Base-by-base conservation (phyloP, 2,888 invertebrate genomes). In the Cheilosia pagana region DNA sequence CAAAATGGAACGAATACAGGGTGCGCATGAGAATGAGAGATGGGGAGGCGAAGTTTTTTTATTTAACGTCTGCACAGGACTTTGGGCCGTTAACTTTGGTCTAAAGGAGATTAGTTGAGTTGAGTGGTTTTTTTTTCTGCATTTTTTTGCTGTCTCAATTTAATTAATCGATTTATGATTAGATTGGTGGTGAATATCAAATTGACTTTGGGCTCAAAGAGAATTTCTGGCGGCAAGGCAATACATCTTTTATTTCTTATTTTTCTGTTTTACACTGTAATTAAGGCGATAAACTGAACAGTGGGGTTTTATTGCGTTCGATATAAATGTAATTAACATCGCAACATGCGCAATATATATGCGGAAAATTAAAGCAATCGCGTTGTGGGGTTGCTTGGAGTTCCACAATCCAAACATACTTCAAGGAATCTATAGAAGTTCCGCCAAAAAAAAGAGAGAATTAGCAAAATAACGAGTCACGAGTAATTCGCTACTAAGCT, bases 91-190 rank as follows among this genome's bases (percentile, higher is more conserved):
- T 57, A 57, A 48, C 43, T 59, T 31, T 28, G 35, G 35, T 41
- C 41, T 25, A 41, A 41, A 41, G 41, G 52, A 28, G 53, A 70
- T 70, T 70, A 59, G 70, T 48, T 48, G 8, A 31, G 23, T 10
- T 25, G n/a, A 16, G 53, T 55, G 8, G 8, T 28, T 52, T 16
- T 57, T n/a, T 21, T 67, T 55, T 23, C 2, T 8, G 10, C 25
- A 10, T 35, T 45, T 43, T 31, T 19, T 70, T n/a, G n/a, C 35
- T 21, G 57, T 23, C 31, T 59, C 39, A 39, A 70, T 70, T 35
- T 70, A 70, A 70, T 70, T 70, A 70, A 59, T 50, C 59, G 48
- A 70, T 70, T 70, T 59, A 59, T 59, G 70, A 70, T 70, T 48
- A 59, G 59, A 25, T 39, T 59, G 35, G 16, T 48, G 70, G 57